A percentile compares a stretch with the other conserved stretches of the same genome.
phyloP scores from a whole-genome alignment of 2,888 invertebrate genomes.

The Lithosia quadra region DNA sequence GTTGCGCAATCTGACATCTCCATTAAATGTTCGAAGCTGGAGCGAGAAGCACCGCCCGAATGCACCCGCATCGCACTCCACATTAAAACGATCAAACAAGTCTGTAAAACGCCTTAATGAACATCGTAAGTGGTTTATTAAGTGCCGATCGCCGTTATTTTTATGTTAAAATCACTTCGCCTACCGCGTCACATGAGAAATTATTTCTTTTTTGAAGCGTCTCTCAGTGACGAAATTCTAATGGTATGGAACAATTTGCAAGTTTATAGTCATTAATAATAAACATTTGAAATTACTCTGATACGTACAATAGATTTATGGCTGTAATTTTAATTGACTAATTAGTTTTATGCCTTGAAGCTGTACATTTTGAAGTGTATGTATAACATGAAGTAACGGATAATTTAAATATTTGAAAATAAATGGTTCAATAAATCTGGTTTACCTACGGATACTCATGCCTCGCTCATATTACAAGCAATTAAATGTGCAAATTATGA shows the following conservation, averaged over 20 bases:
- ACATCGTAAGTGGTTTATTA: slow-evolving; percentile 84
- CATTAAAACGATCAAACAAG: slow-evolving; percentile 82
- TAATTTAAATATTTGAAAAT: slow-evolving; percentile 40
- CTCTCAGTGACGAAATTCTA: slow-evolving; percentile 51
- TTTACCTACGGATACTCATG: slow-evolving; percentile 34
- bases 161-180: slow-evolving; percentile 74
- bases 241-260: slow-evolving; percentile 48
- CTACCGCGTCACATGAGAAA: slow-evolving; percentile 68
- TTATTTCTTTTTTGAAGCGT: slow-evolving; percentile 49
- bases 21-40: slow-evolving; percentile 73
- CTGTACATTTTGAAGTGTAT: slow-evolving; percentile 25
- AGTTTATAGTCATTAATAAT: slow-evolving; percentile 46
- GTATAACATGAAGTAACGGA: slow-evolving; percentile 29
- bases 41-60: slow-evolving; percentile 52
- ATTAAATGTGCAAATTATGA: slow-evolving; percentile 38
- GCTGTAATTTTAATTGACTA: slow-evolving; percentile 47
- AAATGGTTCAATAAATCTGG: slow-evolving; percentile 35
- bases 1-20: slow-evolving; percentile 81
- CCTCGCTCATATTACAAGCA: slow-evolving; percentile 28
- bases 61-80: slow-evolving; percentile 63
- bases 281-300: slow-evolving; percentile 37
- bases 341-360: slow-evolving; percentile 38
- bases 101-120: slow-evolving; percentile 79
- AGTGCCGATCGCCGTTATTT: slow-evolving; percentile 84
- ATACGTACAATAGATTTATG: slow-evolving; percentile 36